Conservation (phyloP, 2,113 vertebrate genomes). For the Labeo rohita region DNA sequence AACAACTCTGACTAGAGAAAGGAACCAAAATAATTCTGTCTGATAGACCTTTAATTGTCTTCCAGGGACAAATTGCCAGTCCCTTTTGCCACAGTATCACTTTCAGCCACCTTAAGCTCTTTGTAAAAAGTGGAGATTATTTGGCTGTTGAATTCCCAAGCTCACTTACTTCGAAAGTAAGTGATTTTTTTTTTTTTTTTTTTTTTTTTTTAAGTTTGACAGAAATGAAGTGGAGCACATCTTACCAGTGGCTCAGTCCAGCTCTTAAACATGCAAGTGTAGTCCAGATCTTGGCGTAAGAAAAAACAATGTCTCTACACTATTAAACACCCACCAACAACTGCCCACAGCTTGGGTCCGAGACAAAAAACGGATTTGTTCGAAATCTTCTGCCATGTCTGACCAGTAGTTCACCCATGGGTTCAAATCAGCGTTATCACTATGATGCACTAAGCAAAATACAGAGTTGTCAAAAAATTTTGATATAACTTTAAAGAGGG, state of each 20-base stretch:
- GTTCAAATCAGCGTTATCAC: neutral
- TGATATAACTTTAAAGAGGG: neutral
- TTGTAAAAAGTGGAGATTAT: neutral
- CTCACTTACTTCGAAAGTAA: neutral
- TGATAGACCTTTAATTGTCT: constrained; percentile 42
- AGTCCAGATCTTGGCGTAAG: neutral
- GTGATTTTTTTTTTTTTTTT: neutral
- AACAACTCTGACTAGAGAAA: constrained; percentile 31
- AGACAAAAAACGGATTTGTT: constrained; percentile 52
- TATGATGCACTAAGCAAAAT: neutral
- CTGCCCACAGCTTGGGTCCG: constrained; percentile 4
- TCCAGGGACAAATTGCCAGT: constrained; percentile 22
- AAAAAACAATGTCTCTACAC: constrained; percentile 27
- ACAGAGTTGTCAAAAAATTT: neutral
- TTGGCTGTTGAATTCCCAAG: neutral
- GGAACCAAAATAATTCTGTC: constrained; percentile 6
- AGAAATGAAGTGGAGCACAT: neutral
- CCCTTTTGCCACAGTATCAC: neutral
- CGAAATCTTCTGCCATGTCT: constrained; percentile 39
- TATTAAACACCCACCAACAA: neutral
- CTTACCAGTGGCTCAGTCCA: neutral
- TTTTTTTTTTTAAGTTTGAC: neutral
- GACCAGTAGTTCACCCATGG: constrained; percentile 32
- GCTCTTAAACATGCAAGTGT: constrained; percentile 3
- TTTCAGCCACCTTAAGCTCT: constrained; percentile 3